These are phyloP conservation scores for Anoplopoma fimbria DNA, from an alignment of 2,113 vertebrate species.

Conservation along the genomic window DNA sequence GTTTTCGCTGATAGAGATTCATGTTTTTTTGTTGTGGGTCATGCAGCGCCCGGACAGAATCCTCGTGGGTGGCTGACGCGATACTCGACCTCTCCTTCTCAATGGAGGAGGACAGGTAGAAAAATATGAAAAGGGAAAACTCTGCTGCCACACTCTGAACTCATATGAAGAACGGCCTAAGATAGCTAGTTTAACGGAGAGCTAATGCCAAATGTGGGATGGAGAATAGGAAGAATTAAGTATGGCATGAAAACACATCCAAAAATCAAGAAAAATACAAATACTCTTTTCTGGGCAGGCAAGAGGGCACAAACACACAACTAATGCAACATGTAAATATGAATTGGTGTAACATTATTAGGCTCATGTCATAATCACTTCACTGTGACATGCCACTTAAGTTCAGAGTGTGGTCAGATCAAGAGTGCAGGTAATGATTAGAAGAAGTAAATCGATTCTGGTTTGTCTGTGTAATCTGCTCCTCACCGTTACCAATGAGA, in stretches of 20 bases:
- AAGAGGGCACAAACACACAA: background rate
- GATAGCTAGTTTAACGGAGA: no score
- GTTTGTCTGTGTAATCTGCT: conserved; percentile 63
- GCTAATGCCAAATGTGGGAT: background rate
- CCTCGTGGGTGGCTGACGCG: conserved; percentile 72
- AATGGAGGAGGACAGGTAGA: conserved; percentile 76
- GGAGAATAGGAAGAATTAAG: conserved; percentile 3
- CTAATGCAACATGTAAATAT: background rate
- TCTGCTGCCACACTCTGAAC: conserved; percentile 56
- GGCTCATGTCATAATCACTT: background rate
- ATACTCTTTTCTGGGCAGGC: background rate
- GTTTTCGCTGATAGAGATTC: conserved; percentile 51
- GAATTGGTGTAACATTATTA: background rate
- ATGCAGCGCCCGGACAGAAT: conserved; percentile 60
- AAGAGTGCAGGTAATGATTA: conserved; percentile 34
- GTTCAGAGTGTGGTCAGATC: conserved; percentile 60
- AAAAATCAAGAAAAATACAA: background rate
- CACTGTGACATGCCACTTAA: conserved; percentile 20
- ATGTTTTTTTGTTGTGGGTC: conserved; percentile 70
- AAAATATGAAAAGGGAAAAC: conserved; percentile 37
- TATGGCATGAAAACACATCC: background rate
- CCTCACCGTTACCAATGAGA: conserved; percentile 18
- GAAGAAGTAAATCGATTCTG: conserved; percentile 24
- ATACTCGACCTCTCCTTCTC: conserved; percentile 82
- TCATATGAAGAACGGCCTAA: background rate